Evolutionary conservation across 23 tunicate genomes (phyloP), one percentile per base, ranked within the genome.

Genomic region (Aplidium turbinatum): DNA sequence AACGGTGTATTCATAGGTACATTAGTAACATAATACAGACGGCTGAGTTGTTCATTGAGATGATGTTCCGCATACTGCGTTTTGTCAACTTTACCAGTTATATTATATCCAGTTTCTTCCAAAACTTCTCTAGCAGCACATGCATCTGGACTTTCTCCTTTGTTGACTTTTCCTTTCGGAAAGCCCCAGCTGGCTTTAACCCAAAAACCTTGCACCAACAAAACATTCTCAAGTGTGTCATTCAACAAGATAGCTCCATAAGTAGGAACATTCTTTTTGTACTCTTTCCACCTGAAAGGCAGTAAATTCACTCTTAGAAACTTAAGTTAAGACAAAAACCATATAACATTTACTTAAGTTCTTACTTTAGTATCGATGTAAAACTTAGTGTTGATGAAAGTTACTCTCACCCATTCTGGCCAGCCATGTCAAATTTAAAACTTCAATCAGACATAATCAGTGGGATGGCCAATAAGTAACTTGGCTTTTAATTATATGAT

Each of bases 171-270:
- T 1, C 98, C 98, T 63, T 93, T 93, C 2, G 98, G 98, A 72
- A 93, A 93, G 1, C 98, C 98, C 98, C 98, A 93, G 66, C 93
- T 93, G 1, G 98, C 79, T 67, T 78, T 84, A 27, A 83, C 78
- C 80, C 85, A 81, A 62, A 68, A 79, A 26, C 98, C 98, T 76
- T 93, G 98, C 28, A 93, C 98, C 22, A 93, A 55, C 23, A 93
- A 54, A 11, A 85, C 92, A 62, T 93, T 57, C 13, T 81, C 85
- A 65, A 80, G 29, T 0, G 60, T 69, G 38, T 45, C n/a, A 61
- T 93, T 88, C 30, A 93, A 28, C 3, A 93, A 64, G 5, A 93
- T 81, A 0, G 98, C 98, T 16, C 98, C 98, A 48, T 74, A 93
- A 20, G 98, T 93, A 39, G 98, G 98, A 27, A 93, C 98, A 38